Conservation (phyloP, 1,140 invertebrate species). For the Pinna nobilis region DNA sequence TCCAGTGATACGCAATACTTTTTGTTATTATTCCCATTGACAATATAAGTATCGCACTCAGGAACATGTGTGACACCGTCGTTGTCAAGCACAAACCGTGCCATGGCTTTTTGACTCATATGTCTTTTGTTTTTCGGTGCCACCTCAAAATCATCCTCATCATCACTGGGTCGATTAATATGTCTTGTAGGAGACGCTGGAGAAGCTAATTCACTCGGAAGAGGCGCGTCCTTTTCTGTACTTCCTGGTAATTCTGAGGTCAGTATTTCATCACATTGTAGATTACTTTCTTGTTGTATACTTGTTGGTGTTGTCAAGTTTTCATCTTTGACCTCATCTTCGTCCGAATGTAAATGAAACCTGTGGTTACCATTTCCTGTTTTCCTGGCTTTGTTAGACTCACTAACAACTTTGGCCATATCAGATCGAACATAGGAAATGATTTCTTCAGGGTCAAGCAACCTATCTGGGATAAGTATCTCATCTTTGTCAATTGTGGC, state of each 20-base stretch:
- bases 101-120: background rate
- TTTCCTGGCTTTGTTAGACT: background rate
- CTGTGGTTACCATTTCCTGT: background rate
- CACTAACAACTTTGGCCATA: background rate
- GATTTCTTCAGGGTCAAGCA: constrained; percentile 11
- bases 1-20: constrained; percentile 4
- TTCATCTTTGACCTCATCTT: too few relatives aligned
- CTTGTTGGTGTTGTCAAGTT: too few relatives aligned
- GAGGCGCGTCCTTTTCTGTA: background rate
- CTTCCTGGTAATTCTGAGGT: background rate
- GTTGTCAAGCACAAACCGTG: background rate
- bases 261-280: too few relatives aligned
- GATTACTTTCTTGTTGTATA: too few relatives aligned
- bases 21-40: background rate
- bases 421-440: background rate
- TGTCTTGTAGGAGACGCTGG: background rate
- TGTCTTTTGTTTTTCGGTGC: background rate
- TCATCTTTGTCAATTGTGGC: constrained; percentile 13
- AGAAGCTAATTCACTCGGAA: background rate
- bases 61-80: constrained; percentile 3
- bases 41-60: background rate
- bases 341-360: too few relatives aligned
- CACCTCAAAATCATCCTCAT: background rate
- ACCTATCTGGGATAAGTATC: background rate
- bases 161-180: background rate